phyloP scores from a whole-genome alignment of 1,140 invertebrate species.

The Bombus affinis region DNA sequence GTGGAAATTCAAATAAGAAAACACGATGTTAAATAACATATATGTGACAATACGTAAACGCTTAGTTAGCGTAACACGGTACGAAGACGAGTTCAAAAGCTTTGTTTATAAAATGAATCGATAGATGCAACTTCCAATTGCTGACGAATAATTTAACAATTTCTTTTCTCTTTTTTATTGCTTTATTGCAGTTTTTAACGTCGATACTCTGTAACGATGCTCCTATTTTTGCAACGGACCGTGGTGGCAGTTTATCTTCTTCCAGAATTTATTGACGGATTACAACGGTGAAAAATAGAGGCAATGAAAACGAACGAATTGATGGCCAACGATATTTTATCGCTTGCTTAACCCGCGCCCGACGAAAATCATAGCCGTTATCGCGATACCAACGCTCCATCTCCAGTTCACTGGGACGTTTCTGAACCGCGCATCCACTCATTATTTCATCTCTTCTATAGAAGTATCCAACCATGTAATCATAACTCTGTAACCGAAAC shows the following conservation, averaged over 20 bases:
- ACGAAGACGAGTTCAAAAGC: background rate
- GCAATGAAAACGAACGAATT: constrained; percentile 60
- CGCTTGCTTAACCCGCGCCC: constrained; percentile 15
- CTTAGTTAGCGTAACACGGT: background rate
- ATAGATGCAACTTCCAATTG: background rate
- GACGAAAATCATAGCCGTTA: constrained; percentile 25
- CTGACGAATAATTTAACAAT: background rate
- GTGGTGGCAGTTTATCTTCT: constrained; percentile 30
- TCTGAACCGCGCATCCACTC: background rate
- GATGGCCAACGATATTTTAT: constrained; percentile 43
- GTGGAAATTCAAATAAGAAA: too few species aligned
- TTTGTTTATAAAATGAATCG: background rate
- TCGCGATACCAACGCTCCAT: constrained; percentile 1
- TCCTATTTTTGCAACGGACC: constrained; percentile 1
- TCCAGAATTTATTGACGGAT: constrained; percentile 45
- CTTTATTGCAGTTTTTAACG: background rate
- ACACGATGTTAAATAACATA: background rate
- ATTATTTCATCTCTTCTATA: background rate
- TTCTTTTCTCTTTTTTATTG: background rate
- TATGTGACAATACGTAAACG: background rate
- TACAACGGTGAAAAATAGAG: constrained; percentile 55
- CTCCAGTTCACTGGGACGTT: background rate
- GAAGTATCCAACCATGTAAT: background rate
- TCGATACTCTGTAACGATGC: background rate
- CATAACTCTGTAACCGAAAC: background rate